Percentiles rank a stretch among this genome's conserved stretches.
Conservation (phyloP, 2,113 vertebrate species). For the Varanus komodoensis region DNA sequence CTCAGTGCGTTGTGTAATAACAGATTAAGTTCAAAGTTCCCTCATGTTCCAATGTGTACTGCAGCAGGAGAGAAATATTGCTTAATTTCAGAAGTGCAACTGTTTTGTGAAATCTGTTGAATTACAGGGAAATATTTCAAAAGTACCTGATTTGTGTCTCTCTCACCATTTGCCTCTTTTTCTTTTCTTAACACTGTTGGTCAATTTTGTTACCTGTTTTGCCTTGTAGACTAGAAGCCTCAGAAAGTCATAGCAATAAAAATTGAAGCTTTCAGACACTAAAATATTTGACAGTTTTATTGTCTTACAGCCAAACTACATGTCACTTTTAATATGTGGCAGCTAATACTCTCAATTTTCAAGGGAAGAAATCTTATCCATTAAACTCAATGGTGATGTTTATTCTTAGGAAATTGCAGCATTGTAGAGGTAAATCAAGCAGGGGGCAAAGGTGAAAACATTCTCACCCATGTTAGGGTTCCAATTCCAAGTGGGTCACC, state of each 20-base stretch:
- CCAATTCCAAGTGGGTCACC: no score
- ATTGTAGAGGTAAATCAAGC: no score
- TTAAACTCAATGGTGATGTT: no score
- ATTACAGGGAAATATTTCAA: neutral
- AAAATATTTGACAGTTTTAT: neutral
- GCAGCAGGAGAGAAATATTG: neutral
- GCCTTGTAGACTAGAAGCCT: neutral
- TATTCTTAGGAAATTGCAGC: no score
- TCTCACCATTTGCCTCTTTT: neutral
- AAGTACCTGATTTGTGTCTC: neutral
- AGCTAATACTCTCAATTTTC: no score
- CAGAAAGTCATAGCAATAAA: neutral
- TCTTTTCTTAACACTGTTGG: neutral
- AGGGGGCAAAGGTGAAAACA: no score
- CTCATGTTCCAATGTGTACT: neutral
- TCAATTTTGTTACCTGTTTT: neutral
- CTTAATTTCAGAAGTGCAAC: neutral
- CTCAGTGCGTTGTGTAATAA: neutral
- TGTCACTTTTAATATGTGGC: no score
- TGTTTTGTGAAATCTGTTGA: neutral
- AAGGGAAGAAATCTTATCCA: no score
- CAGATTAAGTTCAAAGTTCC: neutral
- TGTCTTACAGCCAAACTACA: neutral
- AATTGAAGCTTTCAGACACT: neutral
- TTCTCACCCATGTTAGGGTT: no score